A percentile compares a stretch with the other conserved stretches of the same genome.
These are phyloP conservation scores for Strigamia maritima DNA, from an alignment of 2,888 invertebrate species.

Conservation along the genomic window DNA sequence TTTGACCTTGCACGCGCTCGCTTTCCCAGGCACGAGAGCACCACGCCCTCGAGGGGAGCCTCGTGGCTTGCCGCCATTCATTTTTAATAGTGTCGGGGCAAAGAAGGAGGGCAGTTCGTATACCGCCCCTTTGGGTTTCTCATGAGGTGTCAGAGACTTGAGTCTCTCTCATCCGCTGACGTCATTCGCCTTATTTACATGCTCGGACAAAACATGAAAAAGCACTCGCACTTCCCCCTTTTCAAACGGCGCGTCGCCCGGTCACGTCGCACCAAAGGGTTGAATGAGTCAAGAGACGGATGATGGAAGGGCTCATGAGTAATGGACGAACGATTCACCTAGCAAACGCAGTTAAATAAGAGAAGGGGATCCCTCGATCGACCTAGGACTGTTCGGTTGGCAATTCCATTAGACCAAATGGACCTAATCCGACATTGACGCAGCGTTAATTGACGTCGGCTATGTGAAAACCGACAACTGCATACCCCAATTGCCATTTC, in stretches of 20 bases:
- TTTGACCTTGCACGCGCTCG: constrained; percentile 31
- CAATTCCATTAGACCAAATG: constrained; percentile 30
- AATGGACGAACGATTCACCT: constrained; percentile 27
- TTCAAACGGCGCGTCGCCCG: constrained; percentile 19
- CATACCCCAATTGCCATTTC: neutral
- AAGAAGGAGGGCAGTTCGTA: constrained; percentile 34
- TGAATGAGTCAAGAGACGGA: constrained; percentile 34
- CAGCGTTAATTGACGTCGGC: constrained; percentile 35
- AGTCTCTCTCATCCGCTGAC: neutral
- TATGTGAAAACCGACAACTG: neutral
- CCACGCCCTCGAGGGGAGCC: constrained; percentile 34
- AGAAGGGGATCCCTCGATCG: neutral
- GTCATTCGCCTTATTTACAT: constrained; percentile 32
- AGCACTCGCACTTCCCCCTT: constrained; percentile 25
- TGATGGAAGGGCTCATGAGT: constrained; percentile 34
- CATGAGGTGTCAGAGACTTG: constrained; percentile 20
- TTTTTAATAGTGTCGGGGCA: constrained; percentile 34
- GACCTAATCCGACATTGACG: constrained; percentile 31
- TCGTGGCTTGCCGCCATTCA: constrained; percentile 34
- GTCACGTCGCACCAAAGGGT: constrained; percentile 34
- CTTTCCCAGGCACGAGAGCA: constrained; percentile 34
- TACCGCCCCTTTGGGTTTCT: constrained; percentile 23
- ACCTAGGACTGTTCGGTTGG: constrained; percentile 2
- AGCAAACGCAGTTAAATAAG: constrained; percentile 22
- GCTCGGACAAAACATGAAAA: constrained; percentile 34